Conservation (phyloP, 2,797 vertebrate genomes). For the Pangasius sanitwongsei region DNA sequence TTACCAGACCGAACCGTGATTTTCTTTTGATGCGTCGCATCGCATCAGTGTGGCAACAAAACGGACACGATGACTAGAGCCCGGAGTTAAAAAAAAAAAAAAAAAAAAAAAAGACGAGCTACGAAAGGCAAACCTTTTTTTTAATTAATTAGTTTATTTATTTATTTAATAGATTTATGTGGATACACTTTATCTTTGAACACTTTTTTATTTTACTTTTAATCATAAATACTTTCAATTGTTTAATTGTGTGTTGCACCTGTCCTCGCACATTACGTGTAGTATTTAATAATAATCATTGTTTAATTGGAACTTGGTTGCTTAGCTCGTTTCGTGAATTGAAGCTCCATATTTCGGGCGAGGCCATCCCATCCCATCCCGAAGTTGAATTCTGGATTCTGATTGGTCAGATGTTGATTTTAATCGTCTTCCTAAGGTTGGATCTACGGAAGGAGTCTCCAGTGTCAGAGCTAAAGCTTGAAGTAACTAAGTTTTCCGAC, state of each 20-base stretch:
- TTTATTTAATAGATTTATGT: neutral
- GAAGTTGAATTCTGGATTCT: neutral
- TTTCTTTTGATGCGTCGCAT: constrained; percentile 4
- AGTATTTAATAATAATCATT: neutral
- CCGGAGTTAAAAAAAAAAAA: too few relatives aligned
- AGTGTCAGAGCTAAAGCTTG: neutral
- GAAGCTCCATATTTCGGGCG: neutral
- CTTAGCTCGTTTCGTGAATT: neutral
- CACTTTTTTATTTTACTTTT: neutral
- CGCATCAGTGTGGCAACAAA: neutral
- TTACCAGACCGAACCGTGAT: constrained; percentile 33
- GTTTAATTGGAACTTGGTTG: neutral
- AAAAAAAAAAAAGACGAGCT: neutral
- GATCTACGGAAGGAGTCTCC: neutral
- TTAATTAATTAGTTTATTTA: too few relatives aligned
- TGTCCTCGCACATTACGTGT: too few relatives aligned
- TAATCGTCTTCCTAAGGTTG: neutral
- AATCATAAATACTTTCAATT: neutral
- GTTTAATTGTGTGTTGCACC: too few relatives aligned
- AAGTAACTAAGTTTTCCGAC: neutral
- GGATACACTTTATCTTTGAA: neutral
- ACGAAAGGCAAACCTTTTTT: neutral
- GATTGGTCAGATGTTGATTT: neutral
- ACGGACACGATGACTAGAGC: neutral
- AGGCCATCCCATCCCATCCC: neutral